Conservation (phyloP, 2,888 invertebrate species). For the Agrochola litura region DNA sequence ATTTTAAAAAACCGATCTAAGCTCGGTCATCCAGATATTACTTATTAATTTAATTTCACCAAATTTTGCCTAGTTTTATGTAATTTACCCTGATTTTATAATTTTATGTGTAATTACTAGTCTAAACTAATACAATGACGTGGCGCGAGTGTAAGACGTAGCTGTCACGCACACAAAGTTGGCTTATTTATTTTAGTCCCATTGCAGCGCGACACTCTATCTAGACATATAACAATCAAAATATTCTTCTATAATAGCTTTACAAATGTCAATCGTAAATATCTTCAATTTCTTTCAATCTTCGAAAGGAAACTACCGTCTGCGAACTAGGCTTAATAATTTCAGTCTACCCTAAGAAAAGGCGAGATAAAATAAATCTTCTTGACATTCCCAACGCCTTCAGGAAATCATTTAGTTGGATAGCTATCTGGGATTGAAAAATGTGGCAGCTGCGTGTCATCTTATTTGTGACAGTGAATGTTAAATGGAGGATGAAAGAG, state of each 20-base stretch:
- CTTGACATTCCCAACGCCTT: slow-evolving; percentile 25
- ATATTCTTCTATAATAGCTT: not conserved
- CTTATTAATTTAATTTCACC: too few relatives aligned
- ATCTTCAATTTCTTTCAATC: slow-evolving; percentile 12
- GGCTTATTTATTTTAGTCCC: too few relatives aligned
- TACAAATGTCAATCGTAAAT: slow-evolving; percentile 4
- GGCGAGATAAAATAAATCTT: slow-evolving; percentile 34
- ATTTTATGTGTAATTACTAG: too few relatives aligned
- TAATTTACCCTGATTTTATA: too few relatives aligned
- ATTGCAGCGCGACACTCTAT: too few relatives aligned
- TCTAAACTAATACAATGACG: too few relatives aligned
- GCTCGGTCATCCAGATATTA: too few relatives aligned
- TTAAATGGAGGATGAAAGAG: not conserved
- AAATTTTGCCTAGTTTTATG: too few relatives aligned
- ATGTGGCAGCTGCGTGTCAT: slow-evolving; percentile 31
- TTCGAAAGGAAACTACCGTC: slow-evolving; percentile 1
- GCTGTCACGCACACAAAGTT: too few relatives aligned
- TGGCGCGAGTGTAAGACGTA: too few relatives aligned
- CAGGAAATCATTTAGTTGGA: slow-evolving; percentile 44
- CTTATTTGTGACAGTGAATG: slow-evolving; percentile 9
- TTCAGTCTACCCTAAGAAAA: slow-evolving; percentile 20
- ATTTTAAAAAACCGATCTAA: too few relatives aligned
- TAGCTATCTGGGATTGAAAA: slow-evolving; percentile 21
- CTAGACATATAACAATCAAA: too few relatives aligned
- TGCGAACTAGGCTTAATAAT: slow-evolving; percentile 28